These are phyloP conservation scores for Diplogasteroides magnus DNA, from an alignment of 1,140 invertebrate species.

Conservation along the genomic window DNA sequence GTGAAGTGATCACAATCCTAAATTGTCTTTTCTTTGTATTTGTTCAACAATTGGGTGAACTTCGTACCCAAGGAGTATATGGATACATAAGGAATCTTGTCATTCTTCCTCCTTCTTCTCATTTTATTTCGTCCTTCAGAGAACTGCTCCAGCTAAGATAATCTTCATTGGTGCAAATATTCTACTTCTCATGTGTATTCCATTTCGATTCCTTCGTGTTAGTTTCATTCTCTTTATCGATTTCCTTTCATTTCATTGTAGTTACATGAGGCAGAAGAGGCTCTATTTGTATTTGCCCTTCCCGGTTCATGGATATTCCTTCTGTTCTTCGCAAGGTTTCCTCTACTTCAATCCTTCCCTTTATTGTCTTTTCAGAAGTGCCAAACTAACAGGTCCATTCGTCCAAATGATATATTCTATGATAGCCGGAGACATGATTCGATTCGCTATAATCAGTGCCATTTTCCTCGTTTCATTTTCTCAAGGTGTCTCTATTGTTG, in stretches of 20 bases:
- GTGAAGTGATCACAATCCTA: slow-evolving; percentile 76
- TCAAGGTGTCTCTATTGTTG: slow-evolving; percentile 61
- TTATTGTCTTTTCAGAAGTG: slow-evolving; percentile 67
- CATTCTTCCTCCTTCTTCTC: slow-evolving; percentile 43
- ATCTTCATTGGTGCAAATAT: slow-evolving; percentile 88
- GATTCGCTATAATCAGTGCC: slow-evolving; percentile 89
- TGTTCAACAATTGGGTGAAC: slow-evolving; percentile 82
- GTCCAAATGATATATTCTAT: slow-evolving; percentile 98
- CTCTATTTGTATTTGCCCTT: slow-evolving; percentile 80
- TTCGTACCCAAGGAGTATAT: slow-evolving; percentile 81
- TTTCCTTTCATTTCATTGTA: background rate
- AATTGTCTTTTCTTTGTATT: slow-evolving; percentile 82
- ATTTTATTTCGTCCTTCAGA: slow-evolving; percentile 60
- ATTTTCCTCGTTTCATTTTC: slow-evolving; percentile 90
- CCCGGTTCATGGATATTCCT: slow-evolving; percentile 92
- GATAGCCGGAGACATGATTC: slow-evolving; percentile 94
- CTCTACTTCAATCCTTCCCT: slow-evolving; percentile 14
- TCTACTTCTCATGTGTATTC: slow-evolving; percentile 83
- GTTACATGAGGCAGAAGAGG: slow-evolving; percentile 76
- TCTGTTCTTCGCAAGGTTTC: slow-evolving; percentile 95
- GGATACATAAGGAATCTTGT: slow-evolving; percentile 88
- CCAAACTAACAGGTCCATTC: slow-evolving; percentile 87
- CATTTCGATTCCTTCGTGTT: slow-evolving; percentile 69
- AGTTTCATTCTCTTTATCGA: background rate
- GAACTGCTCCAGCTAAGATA: slow-evolving; percentile 83